Percentiles rank a stretch among this genome's conserved stretches.
These are phyloP conservation scores for Paelopatides confundens DNA, from an alignment of 53 echinoderm and acorn worm genomes.

Conservation along the genomic window DNA sequence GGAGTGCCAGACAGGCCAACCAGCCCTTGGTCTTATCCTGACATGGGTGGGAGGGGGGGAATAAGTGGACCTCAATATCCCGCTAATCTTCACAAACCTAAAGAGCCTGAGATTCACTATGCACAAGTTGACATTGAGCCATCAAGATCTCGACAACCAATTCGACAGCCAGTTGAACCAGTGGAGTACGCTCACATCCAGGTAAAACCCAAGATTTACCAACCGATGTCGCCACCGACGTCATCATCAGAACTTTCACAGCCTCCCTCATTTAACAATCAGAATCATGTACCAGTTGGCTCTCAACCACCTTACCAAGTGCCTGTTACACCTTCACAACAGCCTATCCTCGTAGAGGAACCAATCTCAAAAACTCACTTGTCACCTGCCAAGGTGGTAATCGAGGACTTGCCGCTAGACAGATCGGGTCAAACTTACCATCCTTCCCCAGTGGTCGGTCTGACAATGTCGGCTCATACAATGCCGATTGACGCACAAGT, in stretches of 20 bases:
- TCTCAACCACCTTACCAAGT: background rate
- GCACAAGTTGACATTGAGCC: conserved; percentile 35
- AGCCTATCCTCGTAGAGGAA: conserved; percentile 18
- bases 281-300: background rate
- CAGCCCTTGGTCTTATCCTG: conserved; percentile 74
- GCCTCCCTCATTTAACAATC: background rate
- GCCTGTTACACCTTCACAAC: background rate
- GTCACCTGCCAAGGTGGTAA: conserved; percentile 52
- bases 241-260: background rate
- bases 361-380: conserved; percentile 62
- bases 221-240: background rate
- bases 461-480: background rate
- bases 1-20: conserved; percentile 81
- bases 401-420: background rate
- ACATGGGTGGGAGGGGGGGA: conserved; percentile 28
- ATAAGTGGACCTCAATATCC: background rate
- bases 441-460: background rate
- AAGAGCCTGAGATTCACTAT: conserved; percentile 21
- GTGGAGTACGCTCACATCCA: background rate
- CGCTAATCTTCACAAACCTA: conserved; percentile 7
- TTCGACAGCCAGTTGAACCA: background rate
- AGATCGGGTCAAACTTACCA: background rate
- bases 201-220: background rate
- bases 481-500: conserved; percentile 66
- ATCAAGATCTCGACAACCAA: background rate